phyloP scores from a whole-genome alignment of 2,888 invertebrate species.

The Aricia artaxerxes region DNA sequence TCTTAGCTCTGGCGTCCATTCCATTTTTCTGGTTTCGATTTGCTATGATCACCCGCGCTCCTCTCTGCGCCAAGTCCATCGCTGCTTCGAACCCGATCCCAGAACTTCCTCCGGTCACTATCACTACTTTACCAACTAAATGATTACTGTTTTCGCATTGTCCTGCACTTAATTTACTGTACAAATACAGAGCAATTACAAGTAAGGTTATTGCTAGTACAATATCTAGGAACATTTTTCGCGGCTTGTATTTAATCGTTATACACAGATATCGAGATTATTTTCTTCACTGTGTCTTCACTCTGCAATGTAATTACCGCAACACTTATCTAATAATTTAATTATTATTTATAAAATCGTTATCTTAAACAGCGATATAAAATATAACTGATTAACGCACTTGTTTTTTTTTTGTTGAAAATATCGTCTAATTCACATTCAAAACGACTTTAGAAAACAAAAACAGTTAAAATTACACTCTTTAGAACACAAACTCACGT shows the following conservation, averaged over 20 bases:
- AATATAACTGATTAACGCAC: too few relatives aligned
- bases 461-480: too few relatives aligned
- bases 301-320: too few relatives aligned
- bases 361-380: too few relatives aligned
- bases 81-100: conserved; percentile 89
- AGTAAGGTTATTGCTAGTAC: conserved; percentile 28
- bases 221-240: not conserved
- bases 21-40: conserved; percentile 83
- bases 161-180: conserved; percentile 38
- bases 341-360: not conserved
- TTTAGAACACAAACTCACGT: too few relatives aligned
- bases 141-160: conserved; percentile 42
- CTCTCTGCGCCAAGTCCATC: conserved; percentile 83
- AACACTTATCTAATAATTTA: not conserved
- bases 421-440: too few relatives aligned
- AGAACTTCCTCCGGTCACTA: conserved; percentile 90
- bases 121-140: conserved; percentile 85
- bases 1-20: conserved; percentile 62
- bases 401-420: too few relatives aligned
- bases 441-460: too few relatives aligned
- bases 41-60: conserved; percentile 88
- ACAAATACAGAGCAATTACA: conserved; percentile 33
- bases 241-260: not conserved
- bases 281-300: too few relatives aligned
- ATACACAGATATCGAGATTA: too few relatives aligned